A percentile compares a stretch with the other conserved stretches of the same genome.
phyloP scores from a whole-genome alignment of 2,888 invertebrate species.

The Aphidius colemani region DNA sequence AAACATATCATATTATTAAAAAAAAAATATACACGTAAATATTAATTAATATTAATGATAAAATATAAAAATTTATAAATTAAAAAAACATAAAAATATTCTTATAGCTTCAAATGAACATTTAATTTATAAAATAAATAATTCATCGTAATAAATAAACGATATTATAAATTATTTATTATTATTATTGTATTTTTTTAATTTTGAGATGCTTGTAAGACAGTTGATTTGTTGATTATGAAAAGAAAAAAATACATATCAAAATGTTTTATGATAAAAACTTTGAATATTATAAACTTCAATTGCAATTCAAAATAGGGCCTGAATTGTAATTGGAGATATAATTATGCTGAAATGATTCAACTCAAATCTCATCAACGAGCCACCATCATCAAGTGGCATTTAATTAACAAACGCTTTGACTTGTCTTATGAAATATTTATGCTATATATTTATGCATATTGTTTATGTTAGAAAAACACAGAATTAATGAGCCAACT shows the following conservation, averaged over 20 bases:
- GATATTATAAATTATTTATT: conserved; percentile 18
- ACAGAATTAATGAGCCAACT: too few relatives aligned
- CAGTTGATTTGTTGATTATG: too few relatives aligned
- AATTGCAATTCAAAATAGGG: conserved; percentile 54
- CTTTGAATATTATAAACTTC: neutral
- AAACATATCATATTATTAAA: too few relatives aligned
- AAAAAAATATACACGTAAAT: too few relatives aligned
- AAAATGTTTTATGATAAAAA: conserved; percentile 43
- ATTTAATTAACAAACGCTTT: conserved; percentile 9
- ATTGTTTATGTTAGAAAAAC: neutral
- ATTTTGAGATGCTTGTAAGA: neutral
- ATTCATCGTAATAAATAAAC: too few relatives aligned
- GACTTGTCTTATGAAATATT: conserved; percentile 38
- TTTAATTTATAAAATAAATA: conserved; percentile 7
- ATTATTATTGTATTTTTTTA: conserved; percentile 13
- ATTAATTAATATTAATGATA: too few relatives aligned
- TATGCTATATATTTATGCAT: conserved; percentile 24
- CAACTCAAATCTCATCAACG: neutral
- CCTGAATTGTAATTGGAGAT: conserved; percentile 46
- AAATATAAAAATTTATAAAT: neutral
- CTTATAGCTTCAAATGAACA: neutral
- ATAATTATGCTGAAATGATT: conserved; percentile 1
- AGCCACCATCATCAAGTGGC: conserved; percentile 26
- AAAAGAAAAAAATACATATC: conserved; percentile 20
- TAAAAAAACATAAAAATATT: neutral